Evolutionary conservation across 1,140 invertebrate species (phyloP), one percentile per base, ranked within the genome.

Genomic region (Drosophila elegans): DNA sequence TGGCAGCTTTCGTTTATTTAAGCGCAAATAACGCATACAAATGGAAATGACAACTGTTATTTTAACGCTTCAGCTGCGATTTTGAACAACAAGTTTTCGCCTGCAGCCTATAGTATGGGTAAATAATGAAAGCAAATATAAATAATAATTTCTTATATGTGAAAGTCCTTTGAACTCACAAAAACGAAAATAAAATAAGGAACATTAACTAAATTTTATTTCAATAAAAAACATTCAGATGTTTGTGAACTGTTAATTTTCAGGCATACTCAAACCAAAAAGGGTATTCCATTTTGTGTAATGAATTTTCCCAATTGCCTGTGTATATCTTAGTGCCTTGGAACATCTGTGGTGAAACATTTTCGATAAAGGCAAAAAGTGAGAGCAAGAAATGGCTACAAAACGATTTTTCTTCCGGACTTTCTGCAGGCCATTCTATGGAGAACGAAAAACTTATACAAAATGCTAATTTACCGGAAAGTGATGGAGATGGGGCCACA

Each of bases 1-100:
- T 59, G 71, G 34, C 75, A 46, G 53, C 67, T 83, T 80, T 45
- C 48, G 39, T 83, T 80, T 63, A 78, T 83, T 89, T 84, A 45
- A 80, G 46, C 67, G 34, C 41, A 81, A 75, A 53, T 68, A 81
- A 86, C n/a, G 61, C 32, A 83, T 66, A 51, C 45, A 77, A 63
- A 55, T 42, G 39, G 12, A 41, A 61, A 29, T 55, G 49, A 55
- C 61, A 80, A 52, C 34, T 34, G 11, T 45, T 46, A n/a, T 72
- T 49, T 52, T 49, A 62, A 64, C 48, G 55, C 39, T 74, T 61
- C 48, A 60, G 41, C 36, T 54, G 46, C 39, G 48, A 44, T 59
- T 51, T 53, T 13, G n/a, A 16, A 51, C 39, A 54, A 59, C 38
- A 66, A 38, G 48, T 3, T 13, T 32, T 13, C 0, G 27, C 29